Evolutionary conservation across 2,888 invertebrate species (phyloP).

Genomic region (Cataglyphis livida): DNA sequence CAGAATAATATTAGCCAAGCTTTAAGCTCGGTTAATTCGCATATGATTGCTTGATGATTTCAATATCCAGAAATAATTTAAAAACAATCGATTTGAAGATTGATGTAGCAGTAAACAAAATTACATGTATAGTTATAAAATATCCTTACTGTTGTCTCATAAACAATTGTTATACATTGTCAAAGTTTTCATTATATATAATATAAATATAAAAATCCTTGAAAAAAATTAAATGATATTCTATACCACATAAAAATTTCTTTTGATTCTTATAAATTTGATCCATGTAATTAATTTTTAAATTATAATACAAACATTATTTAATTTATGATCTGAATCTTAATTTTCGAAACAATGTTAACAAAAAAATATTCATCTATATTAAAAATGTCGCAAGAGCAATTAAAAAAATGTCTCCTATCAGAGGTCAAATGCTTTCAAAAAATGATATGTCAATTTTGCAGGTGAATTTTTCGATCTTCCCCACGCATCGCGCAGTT

Average conservation of each 20-base stretch:
- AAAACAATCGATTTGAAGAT: neutral
- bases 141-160: neutral
- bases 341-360: neutral
- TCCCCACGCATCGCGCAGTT: constrained; percentile 10
- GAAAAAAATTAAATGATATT: neutral
- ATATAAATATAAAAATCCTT: neutral
- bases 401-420: constrained; percentile 1
- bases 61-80: neutral
- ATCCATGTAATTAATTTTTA: neutral
- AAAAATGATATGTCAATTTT: constrained; percentile 12
- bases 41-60: neutral
- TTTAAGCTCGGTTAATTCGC: neutral
- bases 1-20: neutral
- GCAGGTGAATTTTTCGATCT: constrained; percentile 6
- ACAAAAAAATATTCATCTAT: neutral
- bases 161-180: neutral
- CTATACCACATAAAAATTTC: neutral
- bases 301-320: neutral
- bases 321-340: neutral
- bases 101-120: neutral
- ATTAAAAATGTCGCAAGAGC: neutral
- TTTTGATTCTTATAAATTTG: neutral
- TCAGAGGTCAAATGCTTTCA: neutral
- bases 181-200: neutral
- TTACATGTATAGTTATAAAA: neutral